phyloP scores from a whole-genome alignment of 2,113 vertebrate genomes.

The Sceloporus tristichus region DNA sequence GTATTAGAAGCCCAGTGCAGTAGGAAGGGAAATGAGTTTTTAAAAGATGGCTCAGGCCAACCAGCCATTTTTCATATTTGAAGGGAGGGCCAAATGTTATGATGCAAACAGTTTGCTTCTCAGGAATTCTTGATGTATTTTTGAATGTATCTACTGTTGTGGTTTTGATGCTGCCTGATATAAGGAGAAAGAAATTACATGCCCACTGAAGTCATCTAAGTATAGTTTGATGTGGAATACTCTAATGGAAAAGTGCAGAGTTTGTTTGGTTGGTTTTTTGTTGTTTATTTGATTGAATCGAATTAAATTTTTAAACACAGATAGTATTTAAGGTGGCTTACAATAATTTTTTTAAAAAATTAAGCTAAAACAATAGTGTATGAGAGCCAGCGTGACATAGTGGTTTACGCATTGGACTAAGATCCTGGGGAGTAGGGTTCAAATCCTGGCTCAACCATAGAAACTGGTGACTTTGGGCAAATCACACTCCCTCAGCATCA shows the following conservation, averaged over 20 bases:
- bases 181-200: not conserved
- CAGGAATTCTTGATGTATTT: not conserved
- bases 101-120: not conserved
- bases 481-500: no score
- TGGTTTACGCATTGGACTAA: no score
- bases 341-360: no score
- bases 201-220: not conserved
- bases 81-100: not conserved
- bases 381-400: no score
- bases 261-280: not conserved
- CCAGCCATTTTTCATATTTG: not conserved
- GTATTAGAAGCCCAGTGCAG: not conserved
- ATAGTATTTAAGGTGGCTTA: no score
- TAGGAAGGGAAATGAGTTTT: not conserved
- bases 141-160: not conserved
- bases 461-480: no score
- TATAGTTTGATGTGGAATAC: not conserved
- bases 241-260: constrained; percentile 9
- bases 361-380: no score
- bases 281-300: no score
- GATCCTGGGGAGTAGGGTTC: no score
- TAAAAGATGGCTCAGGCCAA: not conserved
- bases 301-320: no score
- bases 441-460: no score
- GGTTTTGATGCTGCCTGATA: not conserved